These are phyloP conservation scores for Ernsta delagoae DNA, from an alignment of 2,888 invertebrate species.

Conservation along the genomic window DNA sequence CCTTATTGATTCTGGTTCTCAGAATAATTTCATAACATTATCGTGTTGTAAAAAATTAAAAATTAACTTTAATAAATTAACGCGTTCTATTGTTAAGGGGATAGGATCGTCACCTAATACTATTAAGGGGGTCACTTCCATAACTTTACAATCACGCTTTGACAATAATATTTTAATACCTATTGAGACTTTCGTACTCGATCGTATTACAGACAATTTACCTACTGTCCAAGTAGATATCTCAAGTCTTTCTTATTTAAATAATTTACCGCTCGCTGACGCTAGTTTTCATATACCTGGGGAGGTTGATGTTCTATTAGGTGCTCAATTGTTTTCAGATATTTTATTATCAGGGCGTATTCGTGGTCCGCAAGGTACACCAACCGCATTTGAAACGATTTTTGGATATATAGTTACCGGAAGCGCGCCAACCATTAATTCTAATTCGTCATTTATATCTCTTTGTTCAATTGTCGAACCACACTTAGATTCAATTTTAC, in stretches of 20 bases:
- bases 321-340: constrained; percentile 6
- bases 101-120: constrained; percentile 8
- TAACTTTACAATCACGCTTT: background rate
- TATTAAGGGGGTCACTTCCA: too few relatives aligned
- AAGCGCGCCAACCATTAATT: background rate
- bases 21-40: constrained; percentile 5
- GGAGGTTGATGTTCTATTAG: constrained; percentile 5
- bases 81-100: constrained; percentile 3
- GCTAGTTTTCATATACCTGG: background rate
- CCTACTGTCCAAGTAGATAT: constrained; percentile 6
- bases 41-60: background rate
- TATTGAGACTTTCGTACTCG: constrained; percentile 3
- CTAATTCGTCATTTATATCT: background rate
- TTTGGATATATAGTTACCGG: constrained; percentile 13
- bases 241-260: background rate
- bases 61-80: constrained; percentile 9
- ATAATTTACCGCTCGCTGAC: constrained; percentile 7
- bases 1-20: constrained; percentile 2
- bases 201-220: constrained; percentile 10
- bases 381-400: constrained; percentile 6
- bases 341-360: background rate
- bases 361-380: constrained; percentile 1
- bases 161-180: background rate
- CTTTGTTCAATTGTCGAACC: constrained; percentile 5
- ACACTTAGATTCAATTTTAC: background rate